These are phyloP conservation scores for Hoplodrina blanda DNA, from an alignment of 2,888 invertebrate species.

Conservation along the genomic window DNA sequence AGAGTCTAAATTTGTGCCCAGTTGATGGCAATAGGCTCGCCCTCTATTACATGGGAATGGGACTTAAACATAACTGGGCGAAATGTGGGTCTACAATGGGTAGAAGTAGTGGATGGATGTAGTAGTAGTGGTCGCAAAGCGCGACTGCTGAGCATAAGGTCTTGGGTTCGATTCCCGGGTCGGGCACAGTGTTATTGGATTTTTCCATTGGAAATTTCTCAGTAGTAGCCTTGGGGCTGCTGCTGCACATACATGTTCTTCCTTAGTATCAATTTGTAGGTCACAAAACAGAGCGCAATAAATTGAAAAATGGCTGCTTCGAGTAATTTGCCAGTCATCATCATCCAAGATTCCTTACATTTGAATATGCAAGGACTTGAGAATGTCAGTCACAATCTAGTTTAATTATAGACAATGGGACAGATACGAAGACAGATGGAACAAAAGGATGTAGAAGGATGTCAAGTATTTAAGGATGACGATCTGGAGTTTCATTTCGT, in stretches of 20 bases:
- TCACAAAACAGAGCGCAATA: neutral
- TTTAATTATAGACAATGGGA: conserved; percentile 22
- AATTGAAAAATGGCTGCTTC: conserved; percentile 43
- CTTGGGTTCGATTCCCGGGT: no score
- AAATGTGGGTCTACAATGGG: no score
- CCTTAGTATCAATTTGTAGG: neutral
- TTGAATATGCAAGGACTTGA: conserved; percentile 17
- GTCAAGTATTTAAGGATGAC: neutral
- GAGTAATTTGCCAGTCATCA: conserved; percentile 37
- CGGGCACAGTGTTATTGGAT: no score
- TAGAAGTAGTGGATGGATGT: no score
- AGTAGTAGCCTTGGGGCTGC: no score
- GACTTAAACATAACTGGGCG: no score
- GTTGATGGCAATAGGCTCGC: no score
- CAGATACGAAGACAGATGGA: conserved; percentile 3
- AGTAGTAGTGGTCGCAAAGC: no score
- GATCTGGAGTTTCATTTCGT: neutral
- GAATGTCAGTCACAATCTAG: conserved; percentile 42
- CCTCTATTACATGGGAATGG: no score
- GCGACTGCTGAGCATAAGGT: no score
- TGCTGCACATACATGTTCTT: neutral
- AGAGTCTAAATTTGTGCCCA: no score
- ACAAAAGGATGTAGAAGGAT: neutral
- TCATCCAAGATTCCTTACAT: conserved; percentile 23
- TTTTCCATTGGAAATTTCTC: no score